These are phyloP conservation scores for Gambelia wislizenii DNA, from an alignment of 2,797 vertebrate species.

Conservation along the genomic window DNA sequence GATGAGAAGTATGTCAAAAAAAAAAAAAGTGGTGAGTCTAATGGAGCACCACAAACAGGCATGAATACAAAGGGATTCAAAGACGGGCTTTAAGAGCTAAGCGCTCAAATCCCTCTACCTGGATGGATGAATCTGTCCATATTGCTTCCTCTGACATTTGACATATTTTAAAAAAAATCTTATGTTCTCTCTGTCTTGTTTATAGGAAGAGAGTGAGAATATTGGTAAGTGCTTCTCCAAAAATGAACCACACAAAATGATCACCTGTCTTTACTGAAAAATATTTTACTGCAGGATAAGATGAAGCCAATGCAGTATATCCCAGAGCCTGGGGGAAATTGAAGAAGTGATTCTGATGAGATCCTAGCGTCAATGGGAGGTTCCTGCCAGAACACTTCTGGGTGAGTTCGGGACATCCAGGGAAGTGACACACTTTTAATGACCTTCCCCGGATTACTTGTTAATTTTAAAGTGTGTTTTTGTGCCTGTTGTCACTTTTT, in stretches of 20 bases:
- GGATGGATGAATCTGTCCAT: too few species aligned
- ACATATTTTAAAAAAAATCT: not conserved
- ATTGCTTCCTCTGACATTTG: not conserved
- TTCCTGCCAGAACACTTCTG: too few species aligned
- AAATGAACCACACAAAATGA: not conserved
- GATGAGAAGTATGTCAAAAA: not conserved
- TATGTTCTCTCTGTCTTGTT: too few species aligned
- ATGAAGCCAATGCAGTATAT: constrained; percentile 3
- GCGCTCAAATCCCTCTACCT: not conserved
- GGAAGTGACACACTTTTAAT: too few species aligned
- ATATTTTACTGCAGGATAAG: not conserved
- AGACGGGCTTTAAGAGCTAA: not conserved
- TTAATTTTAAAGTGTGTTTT: too few species aligned
- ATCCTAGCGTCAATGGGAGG: too few species aligned
- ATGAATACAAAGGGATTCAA: not conserved
- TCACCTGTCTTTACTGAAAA: not conserved
- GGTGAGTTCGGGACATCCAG: too few species aligned
- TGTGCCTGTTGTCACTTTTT: too few species aligned
- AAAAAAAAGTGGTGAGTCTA: not conserved
- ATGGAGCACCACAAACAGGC: not conserved
- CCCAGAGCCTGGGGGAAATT: not conserved
- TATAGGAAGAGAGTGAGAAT: not conserved
- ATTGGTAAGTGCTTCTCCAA: not conserved
- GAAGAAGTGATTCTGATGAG: too few species aligned
- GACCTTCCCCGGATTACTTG: too few species aligned